A percentile compares a stretch with the other conserved stretches of the same genome.
Conservation (phyloP, 2,113 vertebrate species). For the Malurus cyaneus region DNA sequence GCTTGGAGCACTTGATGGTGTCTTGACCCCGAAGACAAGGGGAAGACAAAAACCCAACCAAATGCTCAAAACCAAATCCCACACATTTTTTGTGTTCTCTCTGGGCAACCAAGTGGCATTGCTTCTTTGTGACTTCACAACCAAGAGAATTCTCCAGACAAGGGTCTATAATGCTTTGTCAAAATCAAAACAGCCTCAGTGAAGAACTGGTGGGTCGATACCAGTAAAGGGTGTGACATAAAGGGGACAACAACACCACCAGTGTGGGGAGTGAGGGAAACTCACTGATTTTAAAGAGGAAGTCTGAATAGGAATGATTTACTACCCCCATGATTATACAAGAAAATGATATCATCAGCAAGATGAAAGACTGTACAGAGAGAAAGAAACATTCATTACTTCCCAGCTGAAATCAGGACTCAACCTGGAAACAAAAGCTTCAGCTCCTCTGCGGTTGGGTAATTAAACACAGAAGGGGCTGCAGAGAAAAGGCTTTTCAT, state of each 20-base stretch:
- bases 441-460: background rate
- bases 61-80: background rate
- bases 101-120: background rate
- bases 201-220: background rate
- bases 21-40: background rate
- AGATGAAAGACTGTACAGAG: conserved; percentile 10
- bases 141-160: background rate
- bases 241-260: background rate
- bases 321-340: background rate
- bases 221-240: background rate
- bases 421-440: conserved; percentile 35
- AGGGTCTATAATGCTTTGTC: background rate
- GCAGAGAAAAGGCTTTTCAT: conserved; percentile 10
- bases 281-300: background rate
- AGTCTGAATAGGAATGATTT: background rate
- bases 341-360: background rate
- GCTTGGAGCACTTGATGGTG: background rate
- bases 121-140: background rate
- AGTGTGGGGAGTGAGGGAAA: accelerated
- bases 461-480: conserved; percentile 26
- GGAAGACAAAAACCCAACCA: background rate
- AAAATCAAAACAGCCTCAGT: background rate
- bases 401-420: background rate
- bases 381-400: background rate
- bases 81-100: background rate